phyloP scores from a whole-genome alignment of 2,888 invertebrate species.

The Pocota personata region DNA sequence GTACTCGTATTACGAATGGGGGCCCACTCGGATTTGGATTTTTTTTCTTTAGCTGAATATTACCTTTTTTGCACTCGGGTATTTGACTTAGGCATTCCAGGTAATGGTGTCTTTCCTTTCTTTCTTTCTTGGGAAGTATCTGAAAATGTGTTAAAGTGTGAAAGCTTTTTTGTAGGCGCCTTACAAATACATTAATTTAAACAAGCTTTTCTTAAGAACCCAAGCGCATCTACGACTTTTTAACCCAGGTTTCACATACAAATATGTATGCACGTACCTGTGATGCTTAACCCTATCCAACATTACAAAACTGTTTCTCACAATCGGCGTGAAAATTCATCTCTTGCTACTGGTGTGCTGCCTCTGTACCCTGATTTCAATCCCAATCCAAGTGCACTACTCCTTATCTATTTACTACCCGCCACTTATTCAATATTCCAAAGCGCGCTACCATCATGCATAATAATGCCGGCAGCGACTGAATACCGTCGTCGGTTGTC shows the following conservation, averaged over 20 bases:
- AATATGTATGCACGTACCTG: background rate
- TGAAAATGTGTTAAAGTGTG: no score
- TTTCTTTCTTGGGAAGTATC: no score
- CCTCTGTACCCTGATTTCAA: conserved; percentile 55
- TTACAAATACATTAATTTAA: no score
- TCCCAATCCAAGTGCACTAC: conserved; percentile 44
- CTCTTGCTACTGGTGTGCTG: conserved; percentile 58
- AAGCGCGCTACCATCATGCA: conserved; percentile 71
- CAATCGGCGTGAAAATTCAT: conserved; percentile 70
- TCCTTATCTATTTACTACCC: conserved; percentile 66
- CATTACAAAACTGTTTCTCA: conserved; percentile 50
- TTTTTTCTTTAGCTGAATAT: background rate
- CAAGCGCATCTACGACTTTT: background rate
- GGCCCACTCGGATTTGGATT: conserved; percentile 1
- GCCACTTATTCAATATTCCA: conserved; percentile 70
- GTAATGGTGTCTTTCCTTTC: no score
- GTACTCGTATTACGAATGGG: background rate
- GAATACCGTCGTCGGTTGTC: conserved; percentile 58
- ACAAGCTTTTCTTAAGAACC: no score
- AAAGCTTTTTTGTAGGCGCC: no score
- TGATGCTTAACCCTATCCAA: conserved; percentile 34
- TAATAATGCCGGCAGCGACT: conserved; percentile 69
- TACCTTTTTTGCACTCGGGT: background rate
- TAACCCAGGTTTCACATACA: background rate
- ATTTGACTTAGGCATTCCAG: no score